Evolutionary conservation across 1,140 invertebrate genomes (phyloP).

Genomic region (Rhagoletis pomonella): DNA sequence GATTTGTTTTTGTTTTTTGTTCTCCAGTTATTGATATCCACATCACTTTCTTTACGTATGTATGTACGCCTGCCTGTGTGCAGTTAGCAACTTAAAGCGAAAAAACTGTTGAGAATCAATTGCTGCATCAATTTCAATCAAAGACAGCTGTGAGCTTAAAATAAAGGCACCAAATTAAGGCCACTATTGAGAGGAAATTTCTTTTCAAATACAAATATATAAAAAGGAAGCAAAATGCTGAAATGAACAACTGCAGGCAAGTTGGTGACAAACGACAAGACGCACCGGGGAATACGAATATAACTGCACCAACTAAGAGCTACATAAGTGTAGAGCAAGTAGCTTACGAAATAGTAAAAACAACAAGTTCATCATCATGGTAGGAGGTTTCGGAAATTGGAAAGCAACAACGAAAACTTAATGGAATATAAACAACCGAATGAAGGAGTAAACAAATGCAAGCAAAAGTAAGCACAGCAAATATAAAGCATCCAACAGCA

Average conservation of each 20-base stretch:
- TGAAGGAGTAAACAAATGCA: slow-evolving; percentile 48
- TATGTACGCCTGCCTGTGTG: background rate
- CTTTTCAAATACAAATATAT: background rate
- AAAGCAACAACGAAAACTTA: slow-evolving; percentile 43
- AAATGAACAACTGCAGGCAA: slow-evolving; percentile 24
- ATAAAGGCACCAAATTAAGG: background rate
- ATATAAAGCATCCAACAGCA: slow-evolving; percentile 45
- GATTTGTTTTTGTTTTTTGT: no score
- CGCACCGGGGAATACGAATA: slow-evolving; percentile 52
- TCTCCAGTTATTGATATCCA: no score
- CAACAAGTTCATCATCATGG: slow-evolving; percentile 48
- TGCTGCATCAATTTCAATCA: slow-evolving; percentile 55
- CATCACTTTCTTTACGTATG: background rate
- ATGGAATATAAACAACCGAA: slow-evolving; percentile 46
- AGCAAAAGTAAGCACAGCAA: background rate
- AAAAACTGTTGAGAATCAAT: slow-evolving; percentile 53
- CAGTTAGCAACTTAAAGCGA: background rate
- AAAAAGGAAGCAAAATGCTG: background rate
- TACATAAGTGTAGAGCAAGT: no score
- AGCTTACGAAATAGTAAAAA: slow-evolving; percentile 58
- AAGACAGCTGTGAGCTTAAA: slow-evolving; percentile 40
- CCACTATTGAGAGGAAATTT: background rate
- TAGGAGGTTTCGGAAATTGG: slow-evolving; percentile 14
- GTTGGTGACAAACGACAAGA: no score
- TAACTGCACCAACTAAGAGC: slow-evolving; percentile 14